Percentiles rank a stretch among this genome's conserved stretches.
Conservation (phyloP, 2,888 invertebrate genomes). For the Brachypterus glaber region DNA sequence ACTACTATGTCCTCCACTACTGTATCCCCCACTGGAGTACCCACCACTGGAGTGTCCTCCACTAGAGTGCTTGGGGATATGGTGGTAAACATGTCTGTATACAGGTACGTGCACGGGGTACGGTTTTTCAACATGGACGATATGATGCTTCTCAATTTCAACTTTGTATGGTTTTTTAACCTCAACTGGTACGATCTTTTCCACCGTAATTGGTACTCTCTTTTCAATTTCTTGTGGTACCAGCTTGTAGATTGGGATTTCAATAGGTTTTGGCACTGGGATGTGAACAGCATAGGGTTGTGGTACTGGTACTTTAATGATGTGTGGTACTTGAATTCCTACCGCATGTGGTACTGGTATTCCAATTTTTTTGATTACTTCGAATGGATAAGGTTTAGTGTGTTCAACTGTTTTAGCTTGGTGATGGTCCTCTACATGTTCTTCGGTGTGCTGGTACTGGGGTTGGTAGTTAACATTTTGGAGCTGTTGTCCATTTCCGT, state of each 20-base stretch:
- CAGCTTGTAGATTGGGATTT: constrained; percentile 62
- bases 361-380: constrained; percentile 62
- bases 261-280: constrained; percentile 60
- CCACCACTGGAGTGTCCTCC: too few species aligned
- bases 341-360: constrained; percentile 66
- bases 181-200: constrained; percentile 61
- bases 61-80: constrained; percentile 36
- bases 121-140: constrained; percentile 53
- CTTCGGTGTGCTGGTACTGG: constrained; percentile 39
- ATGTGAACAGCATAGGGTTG: constrained; percentile 68
- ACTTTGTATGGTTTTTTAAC: constrained; percentile 68
- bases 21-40: too few species aligned
- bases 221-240: constrained; percentile 64
- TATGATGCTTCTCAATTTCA: constrained; percentile 64
- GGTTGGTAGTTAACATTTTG: constrained; percentile 40
- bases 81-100: constrained; percentile 65
- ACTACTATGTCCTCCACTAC: too few species aligned
- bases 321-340: constrained; percentile 60
- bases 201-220: constrained; percentile 64
- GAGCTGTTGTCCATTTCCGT: constrained; percentile 35
- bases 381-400: constrained; percentile 59
- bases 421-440: constrained; percentile 32
- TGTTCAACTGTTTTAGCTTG: constrained; percentile 56
- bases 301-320: constrained; percentile 61
- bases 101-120: constrained; percentile 66